Conservation (phyloP, 2,797 vertebrate genomes). For the Acrossocheilus fasciatus region DNA sequence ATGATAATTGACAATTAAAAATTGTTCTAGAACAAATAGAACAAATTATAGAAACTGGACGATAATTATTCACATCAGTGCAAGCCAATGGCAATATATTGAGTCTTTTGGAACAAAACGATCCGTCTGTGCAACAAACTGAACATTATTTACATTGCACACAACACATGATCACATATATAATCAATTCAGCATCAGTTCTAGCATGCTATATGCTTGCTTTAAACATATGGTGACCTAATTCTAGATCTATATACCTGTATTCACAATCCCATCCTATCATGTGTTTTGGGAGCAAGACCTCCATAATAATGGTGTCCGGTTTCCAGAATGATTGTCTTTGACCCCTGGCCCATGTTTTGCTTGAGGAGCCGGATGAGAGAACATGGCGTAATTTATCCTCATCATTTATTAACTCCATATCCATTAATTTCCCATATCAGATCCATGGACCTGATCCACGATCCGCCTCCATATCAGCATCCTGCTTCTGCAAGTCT, state of each 20-base stretch:
- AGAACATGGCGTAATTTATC: constrained; percentile 9
- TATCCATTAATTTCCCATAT: constrained; percentile 17
- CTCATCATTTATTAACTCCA: constrained; percentile 34
- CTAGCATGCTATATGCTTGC: background rate
- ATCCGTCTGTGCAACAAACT: too few species aligned
- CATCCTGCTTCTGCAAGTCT: background rate
- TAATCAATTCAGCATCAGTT: background rate
- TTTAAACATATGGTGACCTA: constrained; percentile 14
- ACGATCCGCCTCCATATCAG: background rate
- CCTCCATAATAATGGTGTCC: background rate
- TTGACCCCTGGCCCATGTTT: constrained; percentile 21
- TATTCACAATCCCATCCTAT: background rate
- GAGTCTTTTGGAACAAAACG: too few species aligned
- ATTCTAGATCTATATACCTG: background rate
- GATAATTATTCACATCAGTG: background rate
- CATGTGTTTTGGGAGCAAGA: constrained; percentile 13
- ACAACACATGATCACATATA: background rate
- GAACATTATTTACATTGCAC: background rate
- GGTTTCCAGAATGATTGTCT: constrained; percentile 8
- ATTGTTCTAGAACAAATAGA: background rate
- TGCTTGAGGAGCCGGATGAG: background rate
- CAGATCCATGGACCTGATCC: background rate
- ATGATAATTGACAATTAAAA: too few species aligned
- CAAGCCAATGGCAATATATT: background rate
- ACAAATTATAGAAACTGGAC: background rate